These are phyloP conservation scores for Camponotus fellah DNA, from an alignment of 2,888 invertebrate genomes.

Conservation along the genomic window DNA sequence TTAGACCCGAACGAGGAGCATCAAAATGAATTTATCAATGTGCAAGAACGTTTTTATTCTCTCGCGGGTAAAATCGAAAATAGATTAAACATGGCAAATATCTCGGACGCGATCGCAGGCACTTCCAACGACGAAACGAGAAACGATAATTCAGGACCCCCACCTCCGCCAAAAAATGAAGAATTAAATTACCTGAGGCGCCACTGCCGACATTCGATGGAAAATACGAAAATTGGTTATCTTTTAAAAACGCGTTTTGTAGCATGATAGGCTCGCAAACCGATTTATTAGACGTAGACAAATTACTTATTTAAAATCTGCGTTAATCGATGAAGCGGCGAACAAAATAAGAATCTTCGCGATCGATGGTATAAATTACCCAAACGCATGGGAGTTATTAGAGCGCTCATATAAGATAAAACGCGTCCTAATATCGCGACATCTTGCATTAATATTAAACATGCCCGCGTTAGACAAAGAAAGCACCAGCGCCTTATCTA, in stretches of 20 bases:
- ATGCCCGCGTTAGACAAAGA: neutral
- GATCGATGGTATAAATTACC: neutral
- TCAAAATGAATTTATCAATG: neutral
- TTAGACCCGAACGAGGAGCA: neutral
- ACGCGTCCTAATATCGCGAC: neutral
- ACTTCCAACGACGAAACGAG: no score
- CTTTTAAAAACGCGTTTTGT: neutral
- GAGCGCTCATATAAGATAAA: neutral
- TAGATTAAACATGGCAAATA: neutral
- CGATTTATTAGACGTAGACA: neutral
- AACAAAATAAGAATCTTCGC: neutral
- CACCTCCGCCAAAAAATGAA: no score
- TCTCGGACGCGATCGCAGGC: no score
- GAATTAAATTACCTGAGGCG: neutral
- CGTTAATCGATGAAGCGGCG: neutral
- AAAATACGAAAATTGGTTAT: neutral
- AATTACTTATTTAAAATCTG: neutral
- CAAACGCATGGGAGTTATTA: neutral
- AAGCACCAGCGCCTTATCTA: neutral
- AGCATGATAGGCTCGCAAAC: neutral
- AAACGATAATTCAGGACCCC: no score
- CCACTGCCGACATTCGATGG: neutral
- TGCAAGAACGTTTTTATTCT: constrained; percentile 17
- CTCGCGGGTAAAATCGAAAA: neutral
- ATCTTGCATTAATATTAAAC: neutral